Evolutionary conservation across 1,140 invertebrate genomes (phyloP).

Genomic region (Thaumatotibia leucotreta): DNA sequence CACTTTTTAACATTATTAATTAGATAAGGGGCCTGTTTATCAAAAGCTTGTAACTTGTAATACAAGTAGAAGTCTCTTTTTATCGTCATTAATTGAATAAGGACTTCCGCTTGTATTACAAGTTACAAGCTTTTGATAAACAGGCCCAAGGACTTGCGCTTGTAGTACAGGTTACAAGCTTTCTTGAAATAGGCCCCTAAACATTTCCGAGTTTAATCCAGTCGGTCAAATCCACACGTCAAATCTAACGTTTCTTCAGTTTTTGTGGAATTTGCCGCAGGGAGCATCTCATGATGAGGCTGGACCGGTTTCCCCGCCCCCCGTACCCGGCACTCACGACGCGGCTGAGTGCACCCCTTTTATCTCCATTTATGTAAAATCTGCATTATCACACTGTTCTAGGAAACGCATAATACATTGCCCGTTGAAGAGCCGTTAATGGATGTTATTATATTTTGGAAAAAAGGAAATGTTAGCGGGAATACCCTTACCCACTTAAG

Average conservation of each 20-base stretch:
- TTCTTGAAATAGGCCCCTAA: no score
- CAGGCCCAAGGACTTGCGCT: no score
- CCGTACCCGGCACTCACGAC: constrained; percentile 22
- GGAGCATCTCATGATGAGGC: constrained; percentile 40
- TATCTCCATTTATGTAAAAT: constrained; percentile 28
- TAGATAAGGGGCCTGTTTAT: no score
- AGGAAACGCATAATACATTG: neutral
- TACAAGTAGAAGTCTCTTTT: no score
- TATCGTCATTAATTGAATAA: no score
- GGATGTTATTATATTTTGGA: neutral
- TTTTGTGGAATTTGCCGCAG: constrained; percentile 8
- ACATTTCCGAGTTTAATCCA: neutral
- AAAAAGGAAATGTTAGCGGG: neutral
- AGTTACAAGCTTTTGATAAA: no score
- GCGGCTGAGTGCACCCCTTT: constrained; percentile 33
- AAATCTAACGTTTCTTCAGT: constrained; percentile 7
- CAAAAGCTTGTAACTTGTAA: no score
- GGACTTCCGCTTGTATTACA: no score
- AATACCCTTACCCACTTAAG: no score
- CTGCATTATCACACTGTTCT: constrained; percentile 10
- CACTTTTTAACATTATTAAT: no score
- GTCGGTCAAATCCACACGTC: neutral
- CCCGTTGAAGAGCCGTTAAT: neutral
- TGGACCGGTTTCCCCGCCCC: constrained; percentile 46
- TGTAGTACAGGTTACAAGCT: no score